Evolutionary conservation across 2,888 invertebrate species (phyloP), one percentile per base, ranked within the genome.

Genomic region (Arrhopalites spinosus): DNA sequence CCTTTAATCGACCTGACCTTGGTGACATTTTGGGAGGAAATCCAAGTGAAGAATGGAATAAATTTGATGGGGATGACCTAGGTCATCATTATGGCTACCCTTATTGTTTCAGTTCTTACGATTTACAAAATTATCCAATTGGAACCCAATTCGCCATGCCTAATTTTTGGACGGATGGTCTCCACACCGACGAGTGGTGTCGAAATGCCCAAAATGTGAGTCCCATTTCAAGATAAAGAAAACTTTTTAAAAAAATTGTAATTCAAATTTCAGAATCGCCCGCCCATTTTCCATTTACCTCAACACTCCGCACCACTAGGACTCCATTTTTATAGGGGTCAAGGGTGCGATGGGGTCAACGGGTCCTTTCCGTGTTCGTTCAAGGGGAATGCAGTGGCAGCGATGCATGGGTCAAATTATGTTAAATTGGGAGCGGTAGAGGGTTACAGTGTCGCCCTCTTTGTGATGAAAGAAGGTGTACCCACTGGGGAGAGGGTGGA

Each of bases 171-270:
- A 69, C 74, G 27, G 81, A 81, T 50, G 80, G 80, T 11, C 70
- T 79, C n/a, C 79, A 81, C 63, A 78, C 76, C n/a, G 81, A 81
- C 53, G 78, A 56, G 0, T 81, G 80, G 80, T 81, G 81, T 47
- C 50, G 66, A 45, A 74, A 80, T 70, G 17, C 64, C 1, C 50
- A 29, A 0, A 81, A 81, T 67, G 73, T 59, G 71, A 43, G 11
- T n/a, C n/a, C n/a, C n/a, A n/a, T n/a, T n/a, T n/a, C n/a, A n/a
- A n/a, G n/a, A n/a, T n/a, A n/a, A n/a, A n/a, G 25, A 36, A 36
- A 3, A 36, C 11, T 36, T 36, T 36, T 36, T 36, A 7, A 36
- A 36, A 36, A 36, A 36, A 36, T 11, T 36, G 36, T 36, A 17
- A 64, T 20, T n/a, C 20, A 67, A n/a, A 15, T 17, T 68, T 30